A percentile compares a stretch with the other conserved stretches of the same genome.
These are phyloP conservation scores for Mus minutoides DNA, from an alignment of 2,797 vertebrate species.

Conservation along the genomic window DNA sequence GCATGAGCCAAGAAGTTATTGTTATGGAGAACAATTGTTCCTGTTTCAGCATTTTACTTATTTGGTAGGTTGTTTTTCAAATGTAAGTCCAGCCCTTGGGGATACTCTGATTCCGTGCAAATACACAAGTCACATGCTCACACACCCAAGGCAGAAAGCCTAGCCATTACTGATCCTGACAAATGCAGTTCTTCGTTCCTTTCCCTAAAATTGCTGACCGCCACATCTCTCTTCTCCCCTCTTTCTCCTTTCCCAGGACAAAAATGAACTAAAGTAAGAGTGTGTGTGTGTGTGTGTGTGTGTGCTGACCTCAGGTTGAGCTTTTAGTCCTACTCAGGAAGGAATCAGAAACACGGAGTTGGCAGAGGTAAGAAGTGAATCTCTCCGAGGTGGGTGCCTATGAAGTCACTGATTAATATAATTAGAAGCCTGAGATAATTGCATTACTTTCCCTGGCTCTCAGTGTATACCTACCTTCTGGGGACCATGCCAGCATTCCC, in stretches of 20 bases:
- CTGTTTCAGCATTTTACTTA: neutral
- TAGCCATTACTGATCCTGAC: neutral
- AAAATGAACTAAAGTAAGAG: conserved; percentile 39
- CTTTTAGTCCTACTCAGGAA: neutral
- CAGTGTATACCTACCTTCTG: conserved; percentile 81
- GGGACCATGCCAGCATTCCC: conserved; percentile 71
- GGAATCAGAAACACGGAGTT: conserved; percentile 8
- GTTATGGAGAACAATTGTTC: neutral
- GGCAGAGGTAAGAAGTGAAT: conserved; percentile 75
- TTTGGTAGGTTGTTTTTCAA: neutral
- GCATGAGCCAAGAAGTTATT: neutral
- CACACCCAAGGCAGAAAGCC: neutral
- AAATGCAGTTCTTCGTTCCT: neutral
- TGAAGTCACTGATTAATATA: conserved; percentile 88
- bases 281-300: neutral
- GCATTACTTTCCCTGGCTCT: conserved; percentile 88
- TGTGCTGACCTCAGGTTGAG: neutral
- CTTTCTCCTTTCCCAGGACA: neutral
- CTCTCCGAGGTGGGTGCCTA: conserved; percentile 77
- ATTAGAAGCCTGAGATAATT: conserved; percentile 89
- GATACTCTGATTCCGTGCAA: neutral
- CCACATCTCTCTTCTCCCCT: too few relatives aligned
- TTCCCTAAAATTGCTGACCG: neutral
- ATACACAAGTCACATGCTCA: neutral
- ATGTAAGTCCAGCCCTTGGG: neutral